A percentile compares a stretch with the other conserved stretches of the same genome.
Evolutionary conservation across 2,113 vertebrate genomes (phyloP).

Genomic region (Petaurus breviceps): DNA sequence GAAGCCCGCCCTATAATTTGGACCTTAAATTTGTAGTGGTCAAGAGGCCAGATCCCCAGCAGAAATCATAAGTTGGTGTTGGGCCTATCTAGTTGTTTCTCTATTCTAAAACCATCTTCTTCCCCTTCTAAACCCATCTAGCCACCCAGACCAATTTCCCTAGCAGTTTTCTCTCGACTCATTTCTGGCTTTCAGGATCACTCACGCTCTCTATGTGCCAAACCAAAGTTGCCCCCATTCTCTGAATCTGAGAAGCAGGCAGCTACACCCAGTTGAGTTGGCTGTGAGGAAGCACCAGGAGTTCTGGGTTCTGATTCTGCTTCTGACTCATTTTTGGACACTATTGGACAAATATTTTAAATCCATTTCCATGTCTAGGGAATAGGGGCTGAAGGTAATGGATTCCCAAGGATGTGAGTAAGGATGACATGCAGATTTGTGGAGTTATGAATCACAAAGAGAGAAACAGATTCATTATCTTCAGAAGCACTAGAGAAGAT

Average conservation of each 20-base stretch:
- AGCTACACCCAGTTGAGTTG: not conserved
- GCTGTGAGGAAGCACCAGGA: not conserved
- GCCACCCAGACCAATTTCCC: not conserved
- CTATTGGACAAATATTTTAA: not conserved
- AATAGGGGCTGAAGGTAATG: not conserved
- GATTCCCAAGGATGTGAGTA: not conserved
- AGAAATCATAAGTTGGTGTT: conserved; percentile 34
- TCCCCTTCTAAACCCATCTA: not conserved
- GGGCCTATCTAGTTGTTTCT: not conserved
- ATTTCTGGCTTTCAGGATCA: conserved; percentile 28
- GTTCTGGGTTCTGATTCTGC: not conserved
- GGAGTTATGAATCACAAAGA: not conserved
- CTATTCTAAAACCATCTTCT: not conserved
- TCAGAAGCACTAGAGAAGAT: not conserved
- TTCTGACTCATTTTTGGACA: not conserved
- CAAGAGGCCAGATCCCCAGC: conserved; percentile 27
- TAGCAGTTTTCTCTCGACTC: not conserved
- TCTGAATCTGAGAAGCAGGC: not conserved
- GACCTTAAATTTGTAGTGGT: conserved; percentile 21
- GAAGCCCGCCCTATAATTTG: not conserved
- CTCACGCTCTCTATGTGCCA: not conserved
- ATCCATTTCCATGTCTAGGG: not conserved
- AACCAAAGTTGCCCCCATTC: not conserved
- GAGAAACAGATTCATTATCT: not conserved
- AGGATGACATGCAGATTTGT: not conserved